A percentile compares a stretch with the other conserved stretches of the same genome.
Conservation (phyloP, 1,140 invertebrate genomes). For the Drosophila insularis region DNA sequence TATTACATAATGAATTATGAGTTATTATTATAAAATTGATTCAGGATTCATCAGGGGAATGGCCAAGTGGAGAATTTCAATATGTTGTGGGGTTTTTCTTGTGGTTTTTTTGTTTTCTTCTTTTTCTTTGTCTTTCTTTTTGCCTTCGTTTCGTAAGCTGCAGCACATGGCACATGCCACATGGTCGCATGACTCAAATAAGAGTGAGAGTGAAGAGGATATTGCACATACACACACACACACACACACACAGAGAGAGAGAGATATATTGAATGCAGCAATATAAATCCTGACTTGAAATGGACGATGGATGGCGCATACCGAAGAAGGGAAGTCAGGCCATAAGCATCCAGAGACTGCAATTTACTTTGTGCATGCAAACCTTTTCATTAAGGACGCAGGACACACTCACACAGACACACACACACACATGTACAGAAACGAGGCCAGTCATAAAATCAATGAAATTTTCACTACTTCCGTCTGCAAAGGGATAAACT, state of each 20-base stretch:
- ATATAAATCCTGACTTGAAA: constrained; percentile 72
- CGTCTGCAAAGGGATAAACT: constrained; percentile 29
- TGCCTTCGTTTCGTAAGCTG: background rate
- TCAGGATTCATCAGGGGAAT: background rate
- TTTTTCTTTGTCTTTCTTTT: too few relatives aligned
- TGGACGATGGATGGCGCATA: constrained; percentile 44
- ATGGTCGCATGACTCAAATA: constrained; percentile 60
- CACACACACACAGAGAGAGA: constrained; percentile 4
- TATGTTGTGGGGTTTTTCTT: background rate
- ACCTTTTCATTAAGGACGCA: constrained; percentile 59
- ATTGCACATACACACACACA: constrained; percentile 39
- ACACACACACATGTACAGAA: constrained; percentile 27
- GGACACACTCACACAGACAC: constrained; percentile 23
- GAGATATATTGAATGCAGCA: constrained; percentile 30
- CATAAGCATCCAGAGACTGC: constrained; percentile 21
- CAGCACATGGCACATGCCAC: constrained; percentile 17
- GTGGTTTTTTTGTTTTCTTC: background rate
- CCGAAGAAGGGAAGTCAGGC: constrained; percentile 1
- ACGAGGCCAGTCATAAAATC: constrained; percentile 71
- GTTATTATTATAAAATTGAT: too few relatives aligned
- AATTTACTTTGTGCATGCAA: constrained; percentile 35
- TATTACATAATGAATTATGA: too few relatives aligned
- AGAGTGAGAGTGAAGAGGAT: constrained; percentile 65
- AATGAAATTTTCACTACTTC: constrained; percentile 79
- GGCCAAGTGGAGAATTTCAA: background rate